Evolutionary conservation across 2,113 vertebrate genomes (phyloP), one percentile per base, ranked within the genome.

Genomic region (Semicossyphus pulcher): DNA sequence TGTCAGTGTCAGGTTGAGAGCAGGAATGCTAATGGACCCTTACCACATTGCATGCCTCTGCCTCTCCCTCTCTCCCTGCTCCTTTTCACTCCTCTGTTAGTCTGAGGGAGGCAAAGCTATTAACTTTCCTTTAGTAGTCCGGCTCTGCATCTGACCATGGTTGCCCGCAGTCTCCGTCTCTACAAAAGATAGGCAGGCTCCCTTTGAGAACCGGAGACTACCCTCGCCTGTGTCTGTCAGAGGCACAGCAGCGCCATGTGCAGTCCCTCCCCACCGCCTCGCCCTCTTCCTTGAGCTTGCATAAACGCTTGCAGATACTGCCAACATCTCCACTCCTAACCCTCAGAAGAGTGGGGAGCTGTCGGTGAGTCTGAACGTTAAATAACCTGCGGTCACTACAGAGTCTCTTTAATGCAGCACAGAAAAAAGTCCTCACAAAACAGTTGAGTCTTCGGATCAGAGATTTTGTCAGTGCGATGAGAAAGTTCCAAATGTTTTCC

Each of bases 11-110:
- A 57, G 80, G 70, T 82, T 69, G 76, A 81, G 76, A 77, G 83
- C 65, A 51, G 72, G 81, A 85, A 91, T 90, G 81, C 76, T 90
- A 91, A 92, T 90, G 84, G 81, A 36, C 67, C 76, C 71, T 75
- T 25, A 49, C 86, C 76, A 67, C 80, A 79, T 25, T 15, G 60
- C 53, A 48, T 52, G 58, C 28, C 63, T 6, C 39, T 39, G 52
- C n/a, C 70, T 53, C 72, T 52, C 62, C 9, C 59, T 15, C 20
- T 28, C 67, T 49, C 45, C 51, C 14, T 61, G 54, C 62, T 76
- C 60, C 18, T 57, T 68, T 66, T 41, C 58, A 32, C 49, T 47
- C 65, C 25, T 31, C 47, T 75, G 28, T 76, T 66, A 63, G 62
- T 81, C 67, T 47, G 72, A 63, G 45, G 64, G 71, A 81, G 80